These are phyloP conservation scores for Limnephilus auricula DNA, from an alignment of 2,888 invertebrate species.

Conservation along the genomic window DNA sequence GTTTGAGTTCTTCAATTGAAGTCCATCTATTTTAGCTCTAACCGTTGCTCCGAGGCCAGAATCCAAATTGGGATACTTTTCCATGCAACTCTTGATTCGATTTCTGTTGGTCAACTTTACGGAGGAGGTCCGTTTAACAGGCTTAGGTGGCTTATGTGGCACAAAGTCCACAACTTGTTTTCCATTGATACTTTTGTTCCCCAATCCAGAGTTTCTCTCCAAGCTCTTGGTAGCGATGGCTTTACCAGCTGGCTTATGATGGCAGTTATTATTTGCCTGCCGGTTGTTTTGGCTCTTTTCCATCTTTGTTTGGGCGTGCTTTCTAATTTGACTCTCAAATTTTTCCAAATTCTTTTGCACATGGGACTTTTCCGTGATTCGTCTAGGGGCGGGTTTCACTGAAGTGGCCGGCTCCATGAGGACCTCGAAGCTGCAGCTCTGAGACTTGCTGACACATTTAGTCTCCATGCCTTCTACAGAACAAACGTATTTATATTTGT, in stretches of 20 bases:
- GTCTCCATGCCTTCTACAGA: slow-evolving; percentile 75
- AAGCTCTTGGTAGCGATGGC: slow-evolving; percentile 75
- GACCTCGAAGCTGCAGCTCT: slow-evolving; percentile 77
- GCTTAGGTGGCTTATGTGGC: slow-evolving; percentile 86
- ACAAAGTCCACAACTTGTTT: slow-evolving; percentile 79
- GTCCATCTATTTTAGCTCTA: slow-evolving; percentile 76
- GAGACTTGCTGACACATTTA: slow-evolving; percentile 75
- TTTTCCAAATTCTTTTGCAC: slow-evolving; percentile 80
- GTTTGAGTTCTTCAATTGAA: slow-evolving; percentile 74
- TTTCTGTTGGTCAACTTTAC: slow-evolving; percentile 77
- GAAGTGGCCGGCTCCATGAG: slow-evolving; percentile 73
- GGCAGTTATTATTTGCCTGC: slow-evolving; percentile 71
- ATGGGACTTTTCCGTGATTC: slow-evolving; percentile 76
- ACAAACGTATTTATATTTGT: slow-evolving; percentile 74
- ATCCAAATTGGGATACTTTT: slow-evolving; percentile 69
- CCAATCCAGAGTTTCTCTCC: slow-evolving; percentile 74
- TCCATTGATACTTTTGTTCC: slow-evolving; percentile 72
- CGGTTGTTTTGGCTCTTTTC: slow-evolving; percentile 74
- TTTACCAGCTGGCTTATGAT: slow-evolving; percentile 71
- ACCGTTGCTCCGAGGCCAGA: slow-evolving; percentile 74
- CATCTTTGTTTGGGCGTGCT: slow-evolving; percentile 73
- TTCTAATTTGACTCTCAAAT: slow-evolving; percentile 78
- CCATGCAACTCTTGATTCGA: slow-evolving; percentile 74
- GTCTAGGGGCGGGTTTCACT: slow-evolving; percentile 75
- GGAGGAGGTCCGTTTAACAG: slow-evolving; percentile 82